These are phyloP conservation scores for Tipula confusa DNA, from an alignment of 2,888 invertebrate genomes.

Conservation along the genomic window DNA sequence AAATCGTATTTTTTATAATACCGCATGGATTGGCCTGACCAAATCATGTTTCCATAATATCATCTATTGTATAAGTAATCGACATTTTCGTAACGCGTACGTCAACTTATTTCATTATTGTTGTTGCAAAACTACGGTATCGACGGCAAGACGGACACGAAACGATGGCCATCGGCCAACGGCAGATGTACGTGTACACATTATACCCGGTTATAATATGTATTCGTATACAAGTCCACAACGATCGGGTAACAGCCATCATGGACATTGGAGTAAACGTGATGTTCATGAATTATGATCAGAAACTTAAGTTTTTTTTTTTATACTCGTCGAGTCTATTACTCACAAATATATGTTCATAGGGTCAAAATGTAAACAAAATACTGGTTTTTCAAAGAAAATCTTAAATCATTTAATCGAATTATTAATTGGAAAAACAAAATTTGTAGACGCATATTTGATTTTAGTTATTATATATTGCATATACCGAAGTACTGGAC, in stretches of 20 bases:
- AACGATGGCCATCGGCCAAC: constrained; percentile 51
- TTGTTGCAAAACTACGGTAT: constrained; percentile 71
- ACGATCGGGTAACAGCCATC: constrained; percentile 45
- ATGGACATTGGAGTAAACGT: constrained; percentile 40
- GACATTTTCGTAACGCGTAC: constrained; percentile 67
- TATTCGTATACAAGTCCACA: constrained; percentile 60
- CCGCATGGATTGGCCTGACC: constrained; percentile 65
- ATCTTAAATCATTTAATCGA: no score
- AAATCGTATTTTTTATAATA: constrained; percentile 59
- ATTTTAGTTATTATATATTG: no score
- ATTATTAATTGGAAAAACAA: no score
- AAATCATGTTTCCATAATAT: constrained; percentile 66
- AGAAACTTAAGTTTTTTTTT: constrained; percentile 37
- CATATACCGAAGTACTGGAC: no score
- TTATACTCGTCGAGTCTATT: background rate
- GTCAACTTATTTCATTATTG: constrained; percentile 72
- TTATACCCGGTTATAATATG: constrained; percentile 66
- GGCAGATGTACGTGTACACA: constrained; percentile 65
- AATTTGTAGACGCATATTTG: no score
- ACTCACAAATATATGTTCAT: no score
- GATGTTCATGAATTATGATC: constrained; percentile 43
- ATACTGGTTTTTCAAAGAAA: no score
- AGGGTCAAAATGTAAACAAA: no score
- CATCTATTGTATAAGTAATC: constrained; percentile 61
- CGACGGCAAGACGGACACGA: constrained; percentile 60